Conservation (phyloP, 2,797 vertebrate species). For the Lagorchestes hirsutus region DNA sequence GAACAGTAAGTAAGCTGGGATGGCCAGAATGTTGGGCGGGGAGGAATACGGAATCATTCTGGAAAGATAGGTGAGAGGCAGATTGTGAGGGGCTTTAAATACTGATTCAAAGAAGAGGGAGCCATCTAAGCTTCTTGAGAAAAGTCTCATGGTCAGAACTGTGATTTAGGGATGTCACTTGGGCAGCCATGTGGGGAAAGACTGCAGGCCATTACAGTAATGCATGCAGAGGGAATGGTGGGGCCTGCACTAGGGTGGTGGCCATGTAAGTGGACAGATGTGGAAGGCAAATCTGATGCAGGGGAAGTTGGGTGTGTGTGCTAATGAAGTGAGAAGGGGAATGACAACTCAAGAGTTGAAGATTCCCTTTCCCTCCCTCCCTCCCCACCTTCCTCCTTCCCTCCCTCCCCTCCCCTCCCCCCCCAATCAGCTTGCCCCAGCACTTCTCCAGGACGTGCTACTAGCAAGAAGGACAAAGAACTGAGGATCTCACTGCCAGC, state of each 20-base stretch:
- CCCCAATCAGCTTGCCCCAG: slow-evolving; percentile 4
- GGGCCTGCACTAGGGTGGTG: slow-evolving; percentile 1
- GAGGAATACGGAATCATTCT: neutral
- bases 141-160: neutral
- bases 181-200: neutral
- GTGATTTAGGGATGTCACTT: neutral
- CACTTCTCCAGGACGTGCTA: neutral
- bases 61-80: neutral
- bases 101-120: neutral
- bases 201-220: neutral
- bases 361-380: slow-evolving; percentile 1
- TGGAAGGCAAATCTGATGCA: neutral
- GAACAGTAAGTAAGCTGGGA: neutral
- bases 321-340: slow-evolving; percentile 6
- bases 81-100: neutral
- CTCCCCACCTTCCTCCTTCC: neutral
- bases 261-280: neutral
- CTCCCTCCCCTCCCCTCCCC: neutral
- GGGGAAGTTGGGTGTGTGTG: slow-evolving; percentile 2
- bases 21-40: neutral
- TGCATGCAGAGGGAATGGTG: neutral
- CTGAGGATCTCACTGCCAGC: slow-evolving; percentile 3
- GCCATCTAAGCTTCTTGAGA: neutral
- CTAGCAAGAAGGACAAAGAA: slow-evolving; percentile 3
- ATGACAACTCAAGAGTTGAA: neutral